Conservation (phyloP, 1,140 invertebrate genomes). For the Mizuhopecten yessoensis region DNA sequence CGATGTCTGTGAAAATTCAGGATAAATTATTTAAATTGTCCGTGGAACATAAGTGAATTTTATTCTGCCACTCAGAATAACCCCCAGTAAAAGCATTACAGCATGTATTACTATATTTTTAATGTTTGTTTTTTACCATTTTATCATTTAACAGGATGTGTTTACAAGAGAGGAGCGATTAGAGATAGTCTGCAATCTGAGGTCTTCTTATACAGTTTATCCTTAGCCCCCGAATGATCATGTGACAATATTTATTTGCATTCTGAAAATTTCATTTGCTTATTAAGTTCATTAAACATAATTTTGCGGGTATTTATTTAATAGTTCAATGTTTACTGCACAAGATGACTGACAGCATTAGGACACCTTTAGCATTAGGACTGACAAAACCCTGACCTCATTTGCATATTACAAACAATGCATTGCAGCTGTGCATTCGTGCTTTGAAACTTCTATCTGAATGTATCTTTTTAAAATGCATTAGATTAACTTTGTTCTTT, state of each 20-base stretch:
- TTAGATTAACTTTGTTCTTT: no score
- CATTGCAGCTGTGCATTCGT: slow-evolving; percentile 14
- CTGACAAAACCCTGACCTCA: not conserved
- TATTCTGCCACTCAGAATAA: not conserved
- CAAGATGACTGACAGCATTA: not conserved
- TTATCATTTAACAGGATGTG: slow-evolving; percentile 45
- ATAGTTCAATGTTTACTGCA: not conserved
- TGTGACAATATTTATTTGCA: not conserved
- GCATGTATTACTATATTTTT: not conserved
- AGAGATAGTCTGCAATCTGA: slow-evolving; percentile 29
- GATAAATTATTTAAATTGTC: no score
- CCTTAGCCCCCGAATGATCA: slow-evolving; percentile 43
- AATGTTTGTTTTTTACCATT: slow-evolving; percentile 45
- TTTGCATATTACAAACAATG: not conserved
- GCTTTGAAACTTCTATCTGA: not conserved
- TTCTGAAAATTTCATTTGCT: not conserved
- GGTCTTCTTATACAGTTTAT: slow-evolving; percentile 52
- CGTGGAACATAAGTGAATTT: no score
- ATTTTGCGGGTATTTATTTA: not conserved
- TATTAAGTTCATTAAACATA: not conserved
- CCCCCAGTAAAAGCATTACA: not conserved
- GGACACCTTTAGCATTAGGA: not conserved
- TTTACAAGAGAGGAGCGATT: slow-evolving; percentile 51
- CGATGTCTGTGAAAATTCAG: no score
- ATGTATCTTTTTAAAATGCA: not conserved